Base-by-base conservation (phyloP, 2,888 invertebrate species). In the Bursaphelenchus okinawaensis region DNA sequence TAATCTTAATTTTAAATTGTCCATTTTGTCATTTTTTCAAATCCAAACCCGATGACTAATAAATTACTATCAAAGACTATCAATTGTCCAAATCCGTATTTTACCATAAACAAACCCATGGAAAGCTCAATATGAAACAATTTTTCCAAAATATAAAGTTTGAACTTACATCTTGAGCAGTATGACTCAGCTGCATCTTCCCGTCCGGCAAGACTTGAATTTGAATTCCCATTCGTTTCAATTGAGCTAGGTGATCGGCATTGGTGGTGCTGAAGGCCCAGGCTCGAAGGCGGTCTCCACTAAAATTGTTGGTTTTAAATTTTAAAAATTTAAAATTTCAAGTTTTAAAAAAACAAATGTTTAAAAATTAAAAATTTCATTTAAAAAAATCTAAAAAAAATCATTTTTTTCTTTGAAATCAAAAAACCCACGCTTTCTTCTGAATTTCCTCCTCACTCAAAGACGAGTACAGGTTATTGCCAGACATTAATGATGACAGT, bases 191-290 rank as follows among this genome's bases (percentile, higher is more conserved):
- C 84, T 95, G 93, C 68, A 96, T 89, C 69, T 92, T 86, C 56
- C 95, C 95, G 83, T 95, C 93, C 19, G 64, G 52, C 4, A 59
- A n/a, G 26, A 56, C 90, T 69, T 92, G 87, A 76, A 95, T 90
- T 64, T 90, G 89, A 80, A 98, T 94, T 68, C 96, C 96, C 93
- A 96, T 94, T 83, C 91, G 90, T 66, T 89, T 88, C 71, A 96
- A 87, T 71, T 91, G 88, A 83, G 88, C 89, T 74, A 93, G 84
- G 86, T 96, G 95, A 62, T 92, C 90, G 63, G 90, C 87, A 86
- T 94, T 93, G 77, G 88, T 89, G 65, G 91, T 88, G 72, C 89
- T 84, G 74, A 87, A 87, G 61, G 85, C 85, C 23, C 82, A 76
- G 0, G 87, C 87, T 57, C 78, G 76, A 3, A 81, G 71, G 1